Percentiles rank a stretch among this genome's conserved stretches.
Evolutionary conservation across 2,797 vertebrate species (phyloP).

Genomic region (Rhinatrema bivittatum): DNA sequence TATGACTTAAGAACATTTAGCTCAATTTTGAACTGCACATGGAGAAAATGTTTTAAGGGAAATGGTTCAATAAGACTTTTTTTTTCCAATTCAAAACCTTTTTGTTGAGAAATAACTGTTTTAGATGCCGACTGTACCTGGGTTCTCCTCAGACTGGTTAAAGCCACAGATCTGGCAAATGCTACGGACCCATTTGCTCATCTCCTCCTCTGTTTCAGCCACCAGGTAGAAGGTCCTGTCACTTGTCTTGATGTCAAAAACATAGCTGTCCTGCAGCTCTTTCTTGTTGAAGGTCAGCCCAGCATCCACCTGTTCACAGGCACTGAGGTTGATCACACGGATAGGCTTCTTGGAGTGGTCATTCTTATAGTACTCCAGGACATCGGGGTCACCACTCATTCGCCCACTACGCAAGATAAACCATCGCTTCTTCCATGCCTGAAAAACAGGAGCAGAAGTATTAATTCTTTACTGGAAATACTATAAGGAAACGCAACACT

Average conservation of each 20-base stretch:
- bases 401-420: slow-evolving; percentile 92
- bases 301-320: slow-evolving; percentile 92
- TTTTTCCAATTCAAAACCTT: too few relatives aligned
- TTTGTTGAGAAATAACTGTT: too few relatives aligned
- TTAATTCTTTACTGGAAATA: neutral
- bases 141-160: slow-evolving; percentile 88
- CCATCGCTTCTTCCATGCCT: slow-evolving; percentile 99
- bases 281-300: slow-evolving; percentile 96
- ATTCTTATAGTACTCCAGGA: slow-evolving; percentile 97
- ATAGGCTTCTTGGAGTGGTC: slow-evolving; percentile 94
- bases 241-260: slow-evolving; percentile 96
- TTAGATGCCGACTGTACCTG: slow-evolving; percentile 77
- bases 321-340: slow-evolving; percentile 90
- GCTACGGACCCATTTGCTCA: slow-evolving; percentile 97
- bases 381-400: slow-evolving; percentile 94
- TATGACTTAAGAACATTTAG: too few relatives aligned
- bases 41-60: too few relatives aligned
- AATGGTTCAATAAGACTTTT: too few relatives aligned
- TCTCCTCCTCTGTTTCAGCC: slow-evolving; percentile 92
- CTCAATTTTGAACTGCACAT: too few relatives aligned
- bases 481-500: slow-evolving; percentile 5
- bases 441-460: neutral
- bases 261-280: slow-evolving; percentile 95
- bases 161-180: slow-evolving; percentile 98
- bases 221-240: slow-evolving; percentile 97